phyloP scores from a whole-genome alignment of 1,140 invertebrate species.

The Cotesia chilonis region DNA sequence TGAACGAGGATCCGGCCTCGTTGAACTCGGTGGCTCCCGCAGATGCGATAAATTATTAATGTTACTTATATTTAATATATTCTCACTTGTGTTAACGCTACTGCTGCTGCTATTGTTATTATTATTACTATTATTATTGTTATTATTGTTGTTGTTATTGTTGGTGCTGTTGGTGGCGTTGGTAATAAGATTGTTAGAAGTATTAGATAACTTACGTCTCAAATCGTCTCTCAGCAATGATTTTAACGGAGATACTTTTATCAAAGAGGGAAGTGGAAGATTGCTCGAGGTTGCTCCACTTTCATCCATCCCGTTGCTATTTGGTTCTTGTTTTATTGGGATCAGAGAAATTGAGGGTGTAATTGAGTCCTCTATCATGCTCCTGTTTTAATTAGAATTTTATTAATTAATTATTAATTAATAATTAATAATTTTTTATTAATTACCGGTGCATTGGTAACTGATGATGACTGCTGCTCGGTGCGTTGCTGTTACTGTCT shows the following conservation, averaged over 20 bases:
- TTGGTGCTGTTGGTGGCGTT: slow-evolving; percentile 47
- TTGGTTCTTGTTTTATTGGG: slow-evolving; percentile 82
- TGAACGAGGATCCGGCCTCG: slow-evolving; percentile 61
- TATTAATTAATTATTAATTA: no score
- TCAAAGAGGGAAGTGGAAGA: slow-evolving; percentile 68
- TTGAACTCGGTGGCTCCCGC: slow-evolving; percentile 62
- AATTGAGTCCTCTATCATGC: slow-evolving; percentile 64
- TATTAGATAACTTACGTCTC: slow-evolving; percentile 76
- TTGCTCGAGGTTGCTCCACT: slow-evolving; percentile 71
- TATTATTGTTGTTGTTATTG: slow-evolving; percentile 48
- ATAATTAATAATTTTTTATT: no score
- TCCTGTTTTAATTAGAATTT: slow-evolving; percentile 13
- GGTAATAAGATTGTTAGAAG: slow-evolving; percentile 61
- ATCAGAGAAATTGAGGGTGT: slow-evolving; percentile 86
- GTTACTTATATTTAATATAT: no score
- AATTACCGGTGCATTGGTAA: slow-evolving; percentile 59
- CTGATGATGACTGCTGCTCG: slow-evolving; percentile 72
- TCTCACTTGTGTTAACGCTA: slow-evolving; percentile 52
- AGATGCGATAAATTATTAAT: no score
- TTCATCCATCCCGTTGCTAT: slow-evolving; percentile 65
- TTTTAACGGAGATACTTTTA: slow-evolving; percentile 84
- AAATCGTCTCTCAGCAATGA: slow-evolving; percentile 83
- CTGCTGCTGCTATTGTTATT: slow-evolving; percentile 49
- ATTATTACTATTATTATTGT: slow-evolving; percentile 48
- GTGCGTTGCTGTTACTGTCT: slow-evolving; percentile 77